These are phyloP conservation scores for Phataginus tricuspis DNA, from an alignment of 2,797 vertebrate genomes.

Conservation along the genomic window DNA sequence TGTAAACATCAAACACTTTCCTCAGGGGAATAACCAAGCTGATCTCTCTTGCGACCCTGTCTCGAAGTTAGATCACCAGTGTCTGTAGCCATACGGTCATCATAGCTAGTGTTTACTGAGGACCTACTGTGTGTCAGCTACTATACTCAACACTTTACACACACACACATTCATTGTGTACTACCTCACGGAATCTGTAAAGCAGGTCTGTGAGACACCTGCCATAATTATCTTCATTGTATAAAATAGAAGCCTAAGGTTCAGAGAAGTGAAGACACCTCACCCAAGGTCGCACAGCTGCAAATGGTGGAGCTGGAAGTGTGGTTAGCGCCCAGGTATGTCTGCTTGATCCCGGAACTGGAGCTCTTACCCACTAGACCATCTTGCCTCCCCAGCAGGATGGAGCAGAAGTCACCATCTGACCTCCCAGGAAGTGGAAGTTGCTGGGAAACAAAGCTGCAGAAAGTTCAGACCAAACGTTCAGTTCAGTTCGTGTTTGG, in stretches of 20 bases:
- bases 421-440: conserved; percentile 38
- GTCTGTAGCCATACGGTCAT: background rate
- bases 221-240: background rate
- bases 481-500: conserved; percentile 52
- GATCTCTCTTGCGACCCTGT: background rate
- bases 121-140: background rate
- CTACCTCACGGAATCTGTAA: background rate
- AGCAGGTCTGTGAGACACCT: background rate
- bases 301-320: background rate
- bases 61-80: background rate
- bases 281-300: background rate
- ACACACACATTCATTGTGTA: background rate
- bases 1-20: background rate
- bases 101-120: background rate
- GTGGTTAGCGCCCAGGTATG: accelerated
- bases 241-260: conserved; percentile 8
- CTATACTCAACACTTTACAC: background rate
- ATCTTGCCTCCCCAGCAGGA: background rate
- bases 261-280: background rate
- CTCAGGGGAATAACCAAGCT: background rate
- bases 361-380: background rate
- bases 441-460: conserved; percentile 55
- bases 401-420: background rate
- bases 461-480: conserved; percentile 43
- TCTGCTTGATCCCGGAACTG: background rate